A percentile compares a stretch with the other conserved stretches of the same genome.
Conservation (phyloP, 2,797 vertebrate genomes). For the Ambastaia sidthimunki region DNA sequence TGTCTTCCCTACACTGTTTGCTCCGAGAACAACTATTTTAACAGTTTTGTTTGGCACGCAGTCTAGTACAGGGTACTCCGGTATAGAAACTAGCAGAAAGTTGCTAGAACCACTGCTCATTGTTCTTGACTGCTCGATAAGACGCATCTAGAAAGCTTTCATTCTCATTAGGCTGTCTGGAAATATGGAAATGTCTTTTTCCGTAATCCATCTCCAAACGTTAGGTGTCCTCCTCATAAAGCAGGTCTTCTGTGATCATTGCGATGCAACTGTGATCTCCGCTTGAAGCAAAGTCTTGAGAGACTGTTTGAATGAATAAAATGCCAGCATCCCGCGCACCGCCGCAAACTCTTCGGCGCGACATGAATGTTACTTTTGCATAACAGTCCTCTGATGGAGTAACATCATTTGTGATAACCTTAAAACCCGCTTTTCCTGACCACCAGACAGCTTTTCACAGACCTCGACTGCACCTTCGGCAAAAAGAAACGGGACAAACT, state of each 20-base stretch:
- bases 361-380: slow-evolving; percentile 36
- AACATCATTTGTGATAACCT: background rate
- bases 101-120: slow-evolving; percentile 88
- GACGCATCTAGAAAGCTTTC: slow-evolving; percentile 74
- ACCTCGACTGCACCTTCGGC: slow-evolving; percentile 31
- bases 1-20: slow-evolving; percentile 90
- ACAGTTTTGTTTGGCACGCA: slow-evolving; percentile 87
- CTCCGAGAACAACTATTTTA: slow-evolving; percentile 91
- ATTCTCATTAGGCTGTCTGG: slow-evolving; percentile 45
- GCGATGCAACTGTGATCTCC: slow-evolving; percentile 14
- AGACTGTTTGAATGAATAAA: slow-evolving; percentile 41
- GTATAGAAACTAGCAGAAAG: slow-evolving; percentile 91
- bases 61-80: slow-evolving; percentile 85
- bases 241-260: slow-evolving; percentile 4
- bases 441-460: slow-evolving; percentile 2
- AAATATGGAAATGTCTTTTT: slow-evolving; percentile 31
- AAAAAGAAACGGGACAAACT: slow-evolving; percentile 5
- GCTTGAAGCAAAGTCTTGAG: slow-evolving; percentile 21
- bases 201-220: slow-evolving; percentile 20
- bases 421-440: background rate
- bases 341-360: background rate
- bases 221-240: slow-evolving; percentile 35
- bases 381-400: background rate
- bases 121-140: slow-evolving; percentile 72
- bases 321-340: slow-evolving; percentile 12